phyloP scores from a whole-genome alignment of 1,140 invertebrate species.

The Solenopsis invicta region DNA sequence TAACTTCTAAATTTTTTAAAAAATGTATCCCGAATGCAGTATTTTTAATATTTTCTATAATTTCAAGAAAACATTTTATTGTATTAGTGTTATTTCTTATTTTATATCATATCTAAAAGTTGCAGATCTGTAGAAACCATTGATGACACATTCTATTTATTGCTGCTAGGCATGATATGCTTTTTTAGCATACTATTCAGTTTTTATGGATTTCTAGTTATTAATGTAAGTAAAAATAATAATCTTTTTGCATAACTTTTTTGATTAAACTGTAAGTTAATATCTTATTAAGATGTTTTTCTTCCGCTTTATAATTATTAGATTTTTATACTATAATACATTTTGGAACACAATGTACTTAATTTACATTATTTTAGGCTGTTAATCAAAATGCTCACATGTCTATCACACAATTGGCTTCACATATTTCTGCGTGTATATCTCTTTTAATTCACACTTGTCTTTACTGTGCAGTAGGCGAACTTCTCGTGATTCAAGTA shows the following conservation, averaged over 20 bases:
- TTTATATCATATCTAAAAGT: background rate
- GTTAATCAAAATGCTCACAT: background rate
- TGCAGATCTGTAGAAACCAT: slow-evolving; percentile 8
- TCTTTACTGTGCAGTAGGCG: slow-evolving; percentile 20
- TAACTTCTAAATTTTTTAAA: too few species aligned
- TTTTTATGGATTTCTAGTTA: slow-evolving; percentile 24
- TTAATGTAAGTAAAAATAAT: slow-evolving; percentile 38
- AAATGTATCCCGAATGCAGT: too few species aligned
- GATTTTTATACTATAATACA: too few species aligned
- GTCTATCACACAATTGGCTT: background rate
- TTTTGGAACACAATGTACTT: background rate
- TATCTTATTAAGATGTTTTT: background rate
- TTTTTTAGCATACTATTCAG: slow-evolving; percentile 14
- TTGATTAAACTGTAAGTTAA: background rate
- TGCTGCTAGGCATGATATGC: slow-evolving; percentile 18
- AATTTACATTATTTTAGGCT: slow-evolving; percentile 9
- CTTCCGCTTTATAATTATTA: too few species aligned
- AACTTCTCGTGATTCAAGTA: slow-evolving; percentile 20
- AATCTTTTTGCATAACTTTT: background rate
- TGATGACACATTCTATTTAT: slow-evolving; percentile 34
- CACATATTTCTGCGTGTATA: background rate
- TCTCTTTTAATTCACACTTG: background rate
- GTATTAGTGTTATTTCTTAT: background rate
- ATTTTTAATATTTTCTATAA: too few species aligned
- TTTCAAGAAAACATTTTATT: background rate